These are phyloP conservation scores for Loripinus fragilis DNA, from an alignment of 2,888 invertebrate species.

Conservation along the genomic window DNA sequence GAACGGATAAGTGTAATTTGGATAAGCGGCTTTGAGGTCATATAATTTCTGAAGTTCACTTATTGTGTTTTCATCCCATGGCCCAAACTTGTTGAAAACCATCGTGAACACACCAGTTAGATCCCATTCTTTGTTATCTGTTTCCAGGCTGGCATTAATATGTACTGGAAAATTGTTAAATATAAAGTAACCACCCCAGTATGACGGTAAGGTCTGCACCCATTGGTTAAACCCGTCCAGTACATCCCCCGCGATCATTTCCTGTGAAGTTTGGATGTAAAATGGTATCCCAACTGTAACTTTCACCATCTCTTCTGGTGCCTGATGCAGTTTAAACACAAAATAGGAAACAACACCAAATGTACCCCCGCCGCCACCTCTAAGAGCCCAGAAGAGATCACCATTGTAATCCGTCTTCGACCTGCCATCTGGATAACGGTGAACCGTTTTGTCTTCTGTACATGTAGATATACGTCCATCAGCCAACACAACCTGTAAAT, in stretches of 20 bases:
- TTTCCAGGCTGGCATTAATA: neutral
- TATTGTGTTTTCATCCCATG: slow-evolving; percentile 47
- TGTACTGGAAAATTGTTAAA: slow-evolving; percentile 23
- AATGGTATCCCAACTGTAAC: neutral
- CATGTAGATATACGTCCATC: slow-evolving; percentile 49
- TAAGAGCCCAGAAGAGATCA: slow-evolving; percentile 65
- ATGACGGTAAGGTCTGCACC: slow-evolving; percentile 32
- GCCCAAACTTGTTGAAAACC: slow-evolving; percentile 48
- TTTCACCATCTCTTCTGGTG: slow-evolving; percentile 34
- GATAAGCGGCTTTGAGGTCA: neutral
- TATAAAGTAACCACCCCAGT: slow-evolving; percentile 58
- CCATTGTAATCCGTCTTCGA: slow-evolving; percentile 23
- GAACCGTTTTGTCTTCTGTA: slow-evolving; percentile 29
- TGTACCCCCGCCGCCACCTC: slow-evolving; percentile 65
- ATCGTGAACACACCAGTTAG: slow-evolving; percentile 30
- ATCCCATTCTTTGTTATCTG: neutral
- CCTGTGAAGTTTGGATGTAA: slow-evolving; percentile 13
- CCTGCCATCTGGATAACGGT: slow-evolving; percentile 19
- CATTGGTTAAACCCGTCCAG: slow-evolving; percentile 7
- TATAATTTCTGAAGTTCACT: slow-evolving; percentile 5
- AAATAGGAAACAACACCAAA: slow-evolving; percentile 55
- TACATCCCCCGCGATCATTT: slow-evolving; percentile 7
- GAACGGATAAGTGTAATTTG: neutral
- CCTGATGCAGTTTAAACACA: slow-evolving; percentile 49
- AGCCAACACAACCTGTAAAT: slow-evolving; percentile 52